Base-by-base conservation (phyloP, 1,140 invertebrate species). In the Drosophila micromelanica region DNA sequence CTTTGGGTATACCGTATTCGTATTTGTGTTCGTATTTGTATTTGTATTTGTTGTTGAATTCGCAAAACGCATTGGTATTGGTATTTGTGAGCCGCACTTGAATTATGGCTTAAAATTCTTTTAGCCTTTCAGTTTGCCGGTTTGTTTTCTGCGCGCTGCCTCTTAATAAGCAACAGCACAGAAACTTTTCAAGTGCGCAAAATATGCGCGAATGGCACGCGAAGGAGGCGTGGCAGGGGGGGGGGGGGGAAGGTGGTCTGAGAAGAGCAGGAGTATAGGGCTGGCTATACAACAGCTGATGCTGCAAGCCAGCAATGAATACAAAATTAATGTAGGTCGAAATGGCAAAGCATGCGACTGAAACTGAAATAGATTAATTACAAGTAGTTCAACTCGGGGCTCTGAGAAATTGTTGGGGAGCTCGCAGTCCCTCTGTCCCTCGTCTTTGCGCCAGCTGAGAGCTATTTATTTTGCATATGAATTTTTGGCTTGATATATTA, bases 261-360 rank as follows among this genome's bases (percentile, higher is more conserved):
- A 2, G 20, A 23, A 23, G 27, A 27, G 27, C 27, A 27, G 27
- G 27, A 27, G 27, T 1, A 0, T 0, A 67, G 61, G 61, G 71
- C 62, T 40, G 51, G 67, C 5, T 27, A 6, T 27, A 27, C 60
- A 81, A 78, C 80, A 82, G 73, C 72, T 84, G 80, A 71, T 78
- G 80, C 55, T 82, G 79, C 70, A 74, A 57, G 73, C 69, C 78
- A 75, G 76, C 81, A 86, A 86, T 86, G 81, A 86, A 87, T 87
- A 87, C 76, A 65, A 87, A 87, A 87, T 86, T 86, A 86, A 87
- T 87, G 82, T 89, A 87, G 84, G 84, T 87, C 82, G 84, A 84
- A 87, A 84, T 87, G 76, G 84, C 65, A 84, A 81, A 48, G 84
- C 71, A 79, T 89, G 84, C 65, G 65, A 74, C 72, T 74, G 61